Percentiles rank a stretch among this genome's conserved stretches.
Evolutionary conservation across 2,888 invertebrate genomes (phyloP).

Genomic region (Cataglyphis cursor): DNA sequence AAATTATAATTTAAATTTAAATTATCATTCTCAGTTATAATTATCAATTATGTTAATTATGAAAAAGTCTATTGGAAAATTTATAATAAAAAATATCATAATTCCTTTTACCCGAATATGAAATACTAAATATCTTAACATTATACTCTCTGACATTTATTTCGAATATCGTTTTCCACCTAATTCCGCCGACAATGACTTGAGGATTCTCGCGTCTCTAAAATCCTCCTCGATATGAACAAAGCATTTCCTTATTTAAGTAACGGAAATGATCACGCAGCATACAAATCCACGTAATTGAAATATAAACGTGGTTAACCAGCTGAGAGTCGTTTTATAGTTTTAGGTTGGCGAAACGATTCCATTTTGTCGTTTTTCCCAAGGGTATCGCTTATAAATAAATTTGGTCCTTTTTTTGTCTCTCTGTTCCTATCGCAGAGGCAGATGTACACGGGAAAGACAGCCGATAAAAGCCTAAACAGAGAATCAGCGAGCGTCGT

Average conservation of each 20-base stretch:
- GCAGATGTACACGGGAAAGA: constrained; percentile 61
- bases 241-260: constrained; percentile 46
- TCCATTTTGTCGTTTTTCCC: constrained; percentile 60
- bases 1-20: background rate
- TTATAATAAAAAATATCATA: background rate
- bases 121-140: constrained; percentile 11
- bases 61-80: background rate
- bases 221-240: constrained; percentile 32
- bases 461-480: constrained; percentile 70
- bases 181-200: constrained; percentile 35
- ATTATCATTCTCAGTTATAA: background rate
- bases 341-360: constrained; percentile 53
- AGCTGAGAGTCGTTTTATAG: constrained; percentile 64
- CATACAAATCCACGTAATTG: constrained; percentile 62
- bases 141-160: constrained; percentile 32
- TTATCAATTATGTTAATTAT: background rate
- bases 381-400: constrained; percentile 70
- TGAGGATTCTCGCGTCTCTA: constrained; percentile 11
- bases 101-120: background rate
- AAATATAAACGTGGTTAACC: constrained; percentile 54
- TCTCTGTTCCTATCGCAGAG: constrained; percentile 39
- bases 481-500: constrained; percentile 58
- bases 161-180: constrained; percentile 20
- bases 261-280: constrained; percentile 22
- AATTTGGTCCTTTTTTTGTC: constrained; percentile 64